A percentile compares a stretch with the other conserved stretches of the same genome.
Evolutionary conservation across 2,797 vertebrate species (phyloP).

Genomic region (Chromobotia macracanthus): DNA sequence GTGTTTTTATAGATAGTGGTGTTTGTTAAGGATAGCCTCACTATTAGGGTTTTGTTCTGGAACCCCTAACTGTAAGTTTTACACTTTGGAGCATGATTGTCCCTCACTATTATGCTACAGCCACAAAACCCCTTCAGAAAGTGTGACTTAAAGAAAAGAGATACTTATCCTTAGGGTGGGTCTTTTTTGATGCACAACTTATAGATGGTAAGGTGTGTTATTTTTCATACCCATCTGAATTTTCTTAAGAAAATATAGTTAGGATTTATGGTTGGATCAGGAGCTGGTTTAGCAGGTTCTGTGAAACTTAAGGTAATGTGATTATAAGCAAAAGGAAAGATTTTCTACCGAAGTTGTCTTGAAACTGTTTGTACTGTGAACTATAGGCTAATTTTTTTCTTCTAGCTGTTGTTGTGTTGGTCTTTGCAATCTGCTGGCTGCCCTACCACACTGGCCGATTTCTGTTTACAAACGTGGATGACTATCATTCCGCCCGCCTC

Average conservation of each 20-base stretch:
- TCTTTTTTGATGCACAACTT: too few species aligned
- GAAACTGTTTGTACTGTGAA: background rate
- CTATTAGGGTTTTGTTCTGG: background rate
- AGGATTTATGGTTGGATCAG: background rate
- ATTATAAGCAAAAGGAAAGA: background rate
- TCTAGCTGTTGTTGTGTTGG: constrained; percentile 85
- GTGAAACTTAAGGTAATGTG: background rate
- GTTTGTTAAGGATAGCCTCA: background rate
- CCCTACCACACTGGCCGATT: constrained; percentile 88
- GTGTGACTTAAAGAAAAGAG: too few species aligned
- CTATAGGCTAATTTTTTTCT: constrained; percentile 33
- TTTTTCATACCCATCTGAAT: too few species aligned
- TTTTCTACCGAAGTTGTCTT: background rate
- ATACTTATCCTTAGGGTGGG: too few species aligned
- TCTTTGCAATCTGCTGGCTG: constrained; percentile 88
- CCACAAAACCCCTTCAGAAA: too few species aligned
- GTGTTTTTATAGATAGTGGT: background rate
- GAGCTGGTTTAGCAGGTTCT: background rate
- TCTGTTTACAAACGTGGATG: constrained; percentile 82
- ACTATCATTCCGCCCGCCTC: constrained; percentile 74
- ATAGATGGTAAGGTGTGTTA: too few species aligned
- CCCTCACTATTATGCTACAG: too few species aligned
- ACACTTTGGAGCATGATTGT: too few species aligned
- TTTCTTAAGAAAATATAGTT: too few species aligned
- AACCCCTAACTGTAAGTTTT: too few species aligned